Conservation (phyloP, 2,888 invertebrate species). For the Volucella inflata region DNA sequence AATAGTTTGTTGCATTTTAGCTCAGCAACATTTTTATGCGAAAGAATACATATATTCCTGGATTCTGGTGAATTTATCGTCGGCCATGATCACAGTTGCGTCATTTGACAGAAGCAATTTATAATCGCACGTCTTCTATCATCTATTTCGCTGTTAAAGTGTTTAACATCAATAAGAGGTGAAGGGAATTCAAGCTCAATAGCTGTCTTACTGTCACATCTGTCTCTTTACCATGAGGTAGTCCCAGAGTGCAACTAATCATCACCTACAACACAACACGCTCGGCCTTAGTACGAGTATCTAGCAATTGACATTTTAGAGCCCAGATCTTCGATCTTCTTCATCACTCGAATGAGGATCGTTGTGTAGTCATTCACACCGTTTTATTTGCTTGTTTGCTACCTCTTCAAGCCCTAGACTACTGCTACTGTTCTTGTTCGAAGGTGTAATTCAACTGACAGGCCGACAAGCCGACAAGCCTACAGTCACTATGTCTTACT, state of each 20-base stretch:
- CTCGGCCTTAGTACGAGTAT: neutral
- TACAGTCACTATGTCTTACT: constrained; percentile 72
- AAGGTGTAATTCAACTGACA: constrained; percentile 75
- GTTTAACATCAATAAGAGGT: constrained; percentile 53
- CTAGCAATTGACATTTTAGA: constrained; percentile 68
- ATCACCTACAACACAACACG: constrained; percentile 68
- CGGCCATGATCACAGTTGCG: constrained; percentile 64
- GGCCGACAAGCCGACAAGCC: constrained; percentile 63
- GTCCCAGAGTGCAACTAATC: constrained; percentile 67
- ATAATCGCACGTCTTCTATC: constrained; percentile 64
- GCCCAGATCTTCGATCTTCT: constrained; percentile 66
- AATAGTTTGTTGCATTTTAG: constrained; percentile 33
- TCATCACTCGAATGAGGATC: constrained; percentile 47
- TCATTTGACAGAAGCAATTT: constrained; percentile 61
- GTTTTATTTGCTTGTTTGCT: constrained; percentile 44
- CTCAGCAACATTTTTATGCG: constrained; percentile 42
- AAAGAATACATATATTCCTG: constrained; percentile 24
- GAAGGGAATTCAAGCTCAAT: constrained; percentile 73
- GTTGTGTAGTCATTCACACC: constrained; percentile 59
- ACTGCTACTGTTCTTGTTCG: constrained; percentile 75
- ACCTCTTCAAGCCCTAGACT: constrained; percentile 42
- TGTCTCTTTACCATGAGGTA: constrained; percentile 54
- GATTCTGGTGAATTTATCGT: constrained; percentile 37
- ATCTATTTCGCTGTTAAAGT: constrained; percentile 44
- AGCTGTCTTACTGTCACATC: constrained; percentile 72